Percentiles rank a stretch among this genome's conserved stretches.
Evolutionary conservation across 2,797 vertebrate species (phyloP).

Genomic region (Propithecus deckenii): DNA sequence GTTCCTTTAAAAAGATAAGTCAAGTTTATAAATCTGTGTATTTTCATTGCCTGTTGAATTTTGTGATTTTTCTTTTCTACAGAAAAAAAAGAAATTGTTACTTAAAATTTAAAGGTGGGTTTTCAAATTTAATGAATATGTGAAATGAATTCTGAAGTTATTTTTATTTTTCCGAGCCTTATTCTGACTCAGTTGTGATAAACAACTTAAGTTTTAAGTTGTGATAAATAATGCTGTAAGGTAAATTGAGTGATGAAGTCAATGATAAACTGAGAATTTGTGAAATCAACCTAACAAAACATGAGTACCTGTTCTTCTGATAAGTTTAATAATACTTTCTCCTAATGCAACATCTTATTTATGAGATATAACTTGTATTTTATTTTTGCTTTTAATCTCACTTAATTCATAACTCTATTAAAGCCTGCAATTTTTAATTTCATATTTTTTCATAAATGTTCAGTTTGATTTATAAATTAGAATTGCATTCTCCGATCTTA

Average conservation of each 20-base stretch:
- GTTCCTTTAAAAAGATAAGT: not conserved
- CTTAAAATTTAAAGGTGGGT: not conserved
- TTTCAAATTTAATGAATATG: not conserved
- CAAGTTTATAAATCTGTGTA: not conserved
- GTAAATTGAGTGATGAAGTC: not conserved
- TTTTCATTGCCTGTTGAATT: conserved; percentile 27
- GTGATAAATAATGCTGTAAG: not conserved
- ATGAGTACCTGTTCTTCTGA: not conserved
- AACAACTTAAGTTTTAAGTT: not conserved
- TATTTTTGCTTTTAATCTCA: conserved; percentile 36
- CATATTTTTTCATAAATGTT: conserved; percentile 7
- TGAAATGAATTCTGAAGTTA: not conserved
- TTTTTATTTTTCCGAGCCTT: not conserved
- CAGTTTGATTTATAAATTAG: conserved; percentile 17
- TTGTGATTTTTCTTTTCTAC: conserved; percentile 27
- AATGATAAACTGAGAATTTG: not conserved
- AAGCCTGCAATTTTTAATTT: conserved; percentile 17
- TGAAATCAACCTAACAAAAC: not conserved
- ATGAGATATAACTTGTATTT: not conserved
- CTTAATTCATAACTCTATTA: conserved; percentile 14
- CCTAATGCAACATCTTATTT: not conserved
- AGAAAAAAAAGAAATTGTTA: not conserved
- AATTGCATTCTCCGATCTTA: conserved; percentile 17
- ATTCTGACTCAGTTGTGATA: not conserved
- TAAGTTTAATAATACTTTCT: not conserved